phyloP scores from a whole-genome alignment of 2,113 vertebrate species.

The Rousettus leschenaultii region DNA sequence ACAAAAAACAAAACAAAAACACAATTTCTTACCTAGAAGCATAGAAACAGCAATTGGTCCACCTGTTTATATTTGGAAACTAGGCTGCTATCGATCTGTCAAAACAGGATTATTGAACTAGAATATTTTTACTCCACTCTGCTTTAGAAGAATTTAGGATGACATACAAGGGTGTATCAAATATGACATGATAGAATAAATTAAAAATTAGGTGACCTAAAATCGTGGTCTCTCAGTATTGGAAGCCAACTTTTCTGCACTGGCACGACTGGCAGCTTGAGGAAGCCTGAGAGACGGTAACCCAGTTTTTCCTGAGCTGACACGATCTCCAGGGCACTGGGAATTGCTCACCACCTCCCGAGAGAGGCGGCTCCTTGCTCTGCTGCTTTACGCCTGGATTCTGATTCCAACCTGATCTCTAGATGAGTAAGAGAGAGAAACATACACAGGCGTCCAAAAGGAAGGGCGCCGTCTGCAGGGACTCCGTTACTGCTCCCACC shows the following conservation, averaged over 20 bases:
- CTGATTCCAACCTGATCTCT: background rate
- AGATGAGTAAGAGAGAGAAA: background rate
- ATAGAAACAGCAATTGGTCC: background rate
- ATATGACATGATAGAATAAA: background rate
- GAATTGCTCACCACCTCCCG: background rate
- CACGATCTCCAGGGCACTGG: background rate
- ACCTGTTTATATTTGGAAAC: conserved; percentile 54
- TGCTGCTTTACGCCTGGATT: background rate
- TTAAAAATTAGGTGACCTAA: conserved; percentile 15
- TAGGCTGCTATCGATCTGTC: conserved; percentile 22
- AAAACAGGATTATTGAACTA: background rate
- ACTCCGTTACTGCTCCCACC: too few species aligned
- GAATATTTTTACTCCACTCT: conserved; percentile 25
- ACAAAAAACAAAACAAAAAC: background rate
- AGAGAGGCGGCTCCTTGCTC: background rate
- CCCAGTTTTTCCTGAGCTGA: background rate
- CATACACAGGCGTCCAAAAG: background rate
- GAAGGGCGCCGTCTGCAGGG: background rate
- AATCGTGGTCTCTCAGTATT: background rate
- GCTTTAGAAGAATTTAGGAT: conserved; percentile 19
- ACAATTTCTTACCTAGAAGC: background rate
- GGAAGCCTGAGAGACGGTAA: background rate
- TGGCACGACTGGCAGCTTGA: background rate
- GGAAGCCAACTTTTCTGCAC: background rate
- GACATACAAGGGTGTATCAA: background rate